A percentile compares a stretch with the other conserved stretches of the same genome.
Evolutionary conservation across 1,140 invertebrate genomes (phyloP).

Genomic region (Drosophila rufa): DNA sequence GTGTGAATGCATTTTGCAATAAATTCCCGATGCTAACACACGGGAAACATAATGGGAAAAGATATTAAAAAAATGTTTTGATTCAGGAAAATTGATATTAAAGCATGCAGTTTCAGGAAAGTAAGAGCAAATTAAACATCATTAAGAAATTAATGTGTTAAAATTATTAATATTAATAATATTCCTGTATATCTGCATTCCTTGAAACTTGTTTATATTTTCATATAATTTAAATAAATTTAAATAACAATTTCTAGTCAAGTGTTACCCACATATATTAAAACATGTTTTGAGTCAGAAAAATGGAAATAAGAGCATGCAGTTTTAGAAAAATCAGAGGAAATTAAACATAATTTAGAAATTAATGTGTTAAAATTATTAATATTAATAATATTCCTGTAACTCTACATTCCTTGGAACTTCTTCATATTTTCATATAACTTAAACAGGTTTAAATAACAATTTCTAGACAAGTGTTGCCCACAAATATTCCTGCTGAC

Average conservation of each 20-base stretch:
- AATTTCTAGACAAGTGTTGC: background rate
- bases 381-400: background rate
- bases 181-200: background rate
- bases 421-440: no score
- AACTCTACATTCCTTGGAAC: background rate
- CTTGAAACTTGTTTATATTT: background rate
- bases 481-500: background rate
- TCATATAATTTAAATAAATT: no score
- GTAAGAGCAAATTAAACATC: no score
- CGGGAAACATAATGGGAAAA: background rate
- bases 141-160: no score
- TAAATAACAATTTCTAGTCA: background rate
- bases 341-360: no score
- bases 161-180: no score
- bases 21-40: constrained; percentile 4
- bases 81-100: no score
- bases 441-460: background rate
- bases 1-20: constrained; percentile 9
- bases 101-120: no score
- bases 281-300: background rate
- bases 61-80: background rate
- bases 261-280: constrained; percentile 4
- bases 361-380: no score
- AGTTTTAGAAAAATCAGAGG: no score
- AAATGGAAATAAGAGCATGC: no score